A percentile compares a stretch with the other conserved stretches of the same genome.
Conservation (phyloP, 2,888 invertebrate species). For the Napeogenes sylphis region DNA sequence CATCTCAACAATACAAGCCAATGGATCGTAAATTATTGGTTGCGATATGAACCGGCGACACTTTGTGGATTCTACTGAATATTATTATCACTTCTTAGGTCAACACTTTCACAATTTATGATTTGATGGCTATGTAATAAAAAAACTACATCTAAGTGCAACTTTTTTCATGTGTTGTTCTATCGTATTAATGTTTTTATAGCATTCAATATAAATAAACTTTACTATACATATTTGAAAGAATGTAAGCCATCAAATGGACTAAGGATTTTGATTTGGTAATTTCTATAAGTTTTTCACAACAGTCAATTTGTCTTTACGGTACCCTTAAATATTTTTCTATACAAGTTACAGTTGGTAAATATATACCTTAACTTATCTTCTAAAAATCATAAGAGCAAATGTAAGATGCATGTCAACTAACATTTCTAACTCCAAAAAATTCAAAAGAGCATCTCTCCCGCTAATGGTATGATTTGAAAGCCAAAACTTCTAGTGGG, state of each 20-base stretch:
- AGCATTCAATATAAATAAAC: neutral
- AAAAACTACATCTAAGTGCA: neutral
- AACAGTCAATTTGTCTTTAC: too few relatives aligned
- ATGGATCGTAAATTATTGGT: conserved; percentile 30
- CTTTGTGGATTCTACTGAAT: conserved; percentile 27
- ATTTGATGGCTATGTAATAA: neutral
- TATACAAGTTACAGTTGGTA: too few relatives aligned
- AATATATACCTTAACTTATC: too few relatives aligned
- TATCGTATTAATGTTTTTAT: neutral
- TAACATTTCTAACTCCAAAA: conserved; percentile 19
- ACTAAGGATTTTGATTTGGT: too few relatives aligned
- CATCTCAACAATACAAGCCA: conserved; percentile 31
- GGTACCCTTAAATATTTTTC: too few relatives aligned
- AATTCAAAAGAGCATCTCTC: conserved; percentile 15
- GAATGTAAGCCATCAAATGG: too few relatives aligned
- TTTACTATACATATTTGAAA: too few relatives aligned
- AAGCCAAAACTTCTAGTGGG: conserved; percentile 6
- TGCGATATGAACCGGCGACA: conserved; percentile 27
- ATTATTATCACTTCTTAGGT: conserved; percentile 10
- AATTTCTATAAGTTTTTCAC: too few relatives aligned
- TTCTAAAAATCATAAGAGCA: too few relatives aligned
- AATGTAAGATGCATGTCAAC: neutral
- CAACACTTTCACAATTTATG: neutral
- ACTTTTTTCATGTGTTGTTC: too few relatives aligned
- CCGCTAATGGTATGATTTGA: conserved; percentile 21